phyloP scores from a whole-genome alignment of 2,113 vertebrate species.

The Scortum barcoo region DNA sequence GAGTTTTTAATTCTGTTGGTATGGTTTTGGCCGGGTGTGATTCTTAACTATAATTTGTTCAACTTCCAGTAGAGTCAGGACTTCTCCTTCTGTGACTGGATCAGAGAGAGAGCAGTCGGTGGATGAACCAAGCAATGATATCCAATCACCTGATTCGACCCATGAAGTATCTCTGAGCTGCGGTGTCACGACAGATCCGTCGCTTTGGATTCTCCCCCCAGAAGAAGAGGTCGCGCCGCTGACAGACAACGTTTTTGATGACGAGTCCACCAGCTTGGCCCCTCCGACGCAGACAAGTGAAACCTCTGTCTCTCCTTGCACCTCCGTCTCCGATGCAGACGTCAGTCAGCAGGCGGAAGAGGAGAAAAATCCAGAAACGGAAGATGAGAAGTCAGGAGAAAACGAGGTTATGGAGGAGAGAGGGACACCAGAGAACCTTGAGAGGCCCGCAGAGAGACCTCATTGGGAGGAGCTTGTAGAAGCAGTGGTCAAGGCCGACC shows the following conservation, averaged over 20 bases:
- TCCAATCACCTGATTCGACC: conserved; percentile 11
- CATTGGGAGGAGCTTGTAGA: conserved; percentile 84
- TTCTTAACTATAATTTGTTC: conserved; percentile 9
- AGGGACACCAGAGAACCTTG: conserved; percentile 39
- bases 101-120: conserved; percentile 54
- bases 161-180: conserved; percentile 78
- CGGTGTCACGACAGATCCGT: conserved; percentile 81
- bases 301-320: conserved; percentile 22
- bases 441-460: conserved; percentile 54
- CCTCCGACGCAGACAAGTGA: conserved; percentile 16
- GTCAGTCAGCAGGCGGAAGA: conserved; percentile 45
- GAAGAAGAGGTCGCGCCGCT: conserved; percentile 44
- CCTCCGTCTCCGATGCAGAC: conserved; percentile 38
- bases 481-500: conserved; percentile 88
- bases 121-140: conserved; percentile 55
- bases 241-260: conserved; percentile 25
- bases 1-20: not conserved
- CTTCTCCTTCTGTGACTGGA: conserved; percentile 30
- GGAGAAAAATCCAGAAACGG: conserved; percentile 27
- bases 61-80: conserved; percentile 41
- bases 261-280: conserved; percentile 23
- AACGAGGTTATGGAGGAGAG: conserved; percentile 44
- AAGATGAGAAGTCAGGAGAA: conserved; percentile 28
- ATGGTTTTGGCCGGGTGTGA: not conserved
- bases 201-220: conserved; percentile 65